phyloP scores from a whole-genome alignment of 2,888 invertebrate species.

The Eupeodes latifasciatus region DNA sequence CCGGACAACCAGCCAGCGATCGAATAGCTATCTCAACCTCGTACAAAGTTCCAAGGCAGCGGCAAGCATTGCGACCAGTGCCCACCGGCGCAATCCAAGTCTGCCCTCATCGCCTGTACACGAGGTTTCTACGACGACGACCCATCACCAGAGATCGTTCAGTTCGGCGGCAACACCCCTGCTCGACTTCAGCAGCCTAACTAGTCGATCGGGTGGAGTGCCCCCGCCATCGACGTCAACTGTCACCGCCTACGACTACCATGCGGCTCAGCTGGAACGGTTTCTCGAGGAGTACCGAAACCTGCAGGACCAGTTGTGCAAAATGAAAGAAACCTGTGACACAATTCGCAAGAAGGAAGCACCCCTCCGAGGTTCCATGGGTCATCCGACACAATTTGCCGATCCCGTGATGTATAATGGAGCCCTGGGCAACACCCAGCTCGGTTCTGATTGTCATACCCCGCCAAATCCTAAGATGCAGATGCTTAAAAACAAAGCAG shows the following conservation, averaged over 20 bases:
- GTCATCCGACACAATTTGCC: constrained; percentile 82
- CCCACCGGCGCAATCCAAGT: constrained; percentile 85
- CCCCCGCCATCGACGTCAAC: constrained; percentile 82
- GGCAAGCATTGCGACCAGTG: constrained; percentile 44
- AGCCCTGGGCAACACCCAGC: constrained; percentile 79
- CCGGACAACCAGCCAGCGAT: constrained; percentile 84
- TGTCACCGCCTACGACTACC: constrained; percentile 89
- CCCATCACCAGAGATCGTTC: constrained; percentile 82
- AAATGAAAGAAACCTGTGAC: constrained; percentile 92
- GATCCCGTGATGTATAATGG: constrained; percentile 84
- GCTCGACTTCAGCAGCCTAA: constrained; percentile 81
- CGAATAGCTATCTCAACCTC: constrained; percentile 90
- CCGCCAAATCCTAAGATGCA: constrained; percentile 84
- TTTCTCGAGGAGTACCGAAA: constrained; percentile 92
- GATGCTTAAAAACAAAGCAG: constrained; percentile 86
- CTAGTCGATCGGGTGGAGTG: constrained; percentile 79
- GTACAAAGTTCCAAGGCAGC: constrained; percentile 83
- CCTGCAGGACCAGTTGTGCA: constrained; percentile 90
- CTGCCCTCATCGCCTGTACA: constrained; percentile 88
- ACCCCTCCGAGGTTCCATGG: constrained; percentile 80
- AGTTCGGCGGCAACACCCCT: constrained; percentile 83
- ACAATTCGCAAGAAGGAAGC: constrained; percentile 86
- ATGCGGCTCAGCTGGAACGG: constrained; percentile 91
- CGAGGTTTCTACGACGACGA: constrained; percentile 77
- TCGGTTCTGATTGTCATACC: constrained; percentile 77